A percentile compares a stretch with the other conserved stretches of the same genome.
phyloP scores from a whole-genome alignment of 2,888 invertebrate genomes.

The Chrysodeixis includens region DNA sequence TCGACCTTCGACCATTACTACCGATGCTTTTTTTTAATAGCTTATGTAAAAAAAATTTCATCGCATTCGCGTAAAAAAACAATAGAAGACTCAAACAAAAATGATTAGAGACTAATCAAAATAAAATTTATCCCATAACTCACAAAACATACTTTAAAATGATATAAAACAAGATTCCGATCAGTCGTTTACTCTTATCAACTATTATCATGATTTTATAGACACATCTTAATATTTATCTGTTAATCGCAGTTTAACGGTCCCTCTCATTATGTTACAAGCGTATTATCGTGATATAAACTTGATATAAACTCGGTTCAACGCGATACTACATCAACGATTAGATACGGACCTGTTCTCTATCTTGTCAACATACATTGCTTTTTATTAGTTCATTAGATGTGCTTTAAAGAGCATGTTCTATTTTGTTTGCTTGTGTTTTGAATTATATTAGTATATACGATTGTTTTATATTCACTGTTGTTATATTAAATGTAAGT shows the following conservation, averaged over 20 bases:
- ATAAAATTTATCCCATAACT: too few species aligned
- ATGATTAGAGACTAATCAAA: too few species aligned
- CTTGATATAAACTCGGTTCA: neutral
- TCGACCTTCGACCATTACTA: too few species aligned
- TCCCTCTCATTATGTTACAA: neutral
- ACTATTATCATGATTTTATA: slow-evolving; percentile 1
- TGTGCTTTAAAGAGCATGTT: neutral
- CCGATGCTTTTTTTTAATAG: too few species aligned
- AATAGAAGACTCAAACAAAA: too few species aligned
- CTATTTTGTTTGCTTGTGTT: neutral
- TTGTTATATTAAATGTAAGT: too few species aligned
- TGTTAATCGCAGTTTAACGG: slow-evolving; percentile 1
- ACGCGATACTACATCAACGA: neutral
- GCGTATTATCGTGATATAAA: neutral
- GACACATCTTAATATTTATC: neutral
- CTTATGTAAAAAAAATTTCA: too few species aligned
- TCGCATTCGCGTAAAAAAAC: too few species aligned
- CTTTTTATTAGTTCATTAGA: slow-evolving; percentile 4
- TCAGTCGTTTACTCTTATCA: neutral
- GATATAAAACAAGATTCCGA: neutral
- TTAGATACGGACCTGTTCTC: neutral
- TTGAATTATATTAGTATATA: slow-evolving; percentile 4
- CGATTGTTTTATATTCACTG: too few species aligned
- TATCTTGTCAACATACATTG: slow-evolving; percentile 1
- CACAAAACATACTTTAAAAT: neutral